These are phyloP conservation scores for Grammomys surdaster DNA, from an alignment of 2,113 vertebrate genomes.

Conservation along the genomic window DNA sequence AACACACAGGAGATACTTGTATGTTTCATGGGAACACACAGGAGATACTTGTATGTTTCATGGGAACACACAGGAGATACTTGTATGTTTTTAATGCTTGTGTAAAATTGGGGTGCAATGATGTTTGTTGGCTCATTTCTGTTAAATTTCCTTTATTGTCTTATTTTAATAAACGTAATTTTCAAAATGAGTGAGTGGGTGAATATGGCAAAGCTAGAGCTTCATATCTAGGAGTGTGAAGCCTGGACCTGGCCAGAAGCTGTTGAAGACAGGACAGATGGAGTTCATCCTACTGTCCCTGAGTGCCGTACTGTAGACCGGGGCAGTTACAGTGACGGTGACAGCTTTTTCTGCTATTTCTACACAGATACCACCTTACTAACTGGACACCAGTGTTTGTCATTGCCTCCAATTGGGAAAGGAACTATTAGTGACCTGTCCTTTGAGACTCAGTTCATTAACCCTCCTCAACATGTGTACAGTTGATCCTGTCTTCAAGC, in stretches of 20 bases:
- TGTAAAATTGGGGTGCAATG: constrained; percentile 28
- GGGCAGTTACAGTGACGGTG: neutral
- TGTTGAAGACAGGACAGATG: neutral
- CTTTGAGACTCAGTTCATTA: neutral
- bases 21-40: no score
- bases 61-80: neutral
- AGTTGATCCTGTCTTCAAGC: constrained; percentile 25
- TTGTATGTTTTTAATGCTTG: neutral
- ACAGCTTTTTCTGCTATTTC: neutral
- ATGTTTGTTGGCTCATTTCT: neutral
- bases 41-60: neutral
- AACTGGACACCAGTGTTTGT: neutral
- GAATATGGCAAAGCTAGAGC: neutral
- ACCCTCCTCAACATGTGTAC: neutral
- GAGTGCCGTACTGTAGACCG: neutral
- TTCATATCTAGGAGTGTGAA: neutral
- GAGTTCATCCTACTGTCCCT: neutral
- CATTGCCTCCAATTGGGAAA: neutral
- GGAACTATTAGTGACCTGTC: neutral
- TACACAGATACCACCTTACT: neutral
- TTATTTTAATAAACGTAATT: constrained; percentile 14
- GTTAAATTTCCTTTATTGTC: constrained; percentile 4
- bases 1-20: no score
- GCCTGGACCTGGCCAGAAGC: neutral
- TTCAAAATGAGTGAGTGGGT: neutral